A percentile compares a stretch with the other conserved stretches of the same genome.
These are phyloP conservation scores for Odontocolon sp. DNA, from an alignment of 2,888 invertebrate genomes.

Conservation along the genomic window DNA sequence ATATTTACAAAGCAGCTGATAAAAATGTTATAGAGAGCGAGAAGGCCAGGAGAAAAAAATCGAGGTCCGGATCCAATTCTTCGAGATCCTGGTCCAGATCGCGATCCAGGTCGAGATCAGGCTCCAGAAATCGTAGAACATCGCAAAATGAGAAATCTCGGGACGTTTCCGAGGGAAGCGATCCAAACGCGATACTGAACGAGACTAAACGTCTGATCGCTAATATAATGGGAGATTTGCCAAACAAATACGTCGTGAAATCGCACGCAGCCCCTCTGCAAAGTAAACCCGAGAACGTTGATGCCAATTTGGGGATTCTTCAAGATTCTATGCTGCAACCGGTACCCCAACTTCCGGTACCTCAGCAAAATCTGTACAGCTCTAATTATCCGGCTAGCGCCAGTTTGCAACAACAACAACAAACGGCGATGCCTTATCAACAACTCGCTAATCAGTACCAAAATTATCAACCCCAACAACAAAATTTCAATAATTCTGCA, in stretches of 20 bases:
- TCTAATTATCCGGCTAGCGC: slow-evolving; percentile 33
- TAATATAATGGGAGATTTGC: slow-evolving; percentile 84
- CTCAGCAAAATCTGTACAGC: slow-evolving; percentile 52
- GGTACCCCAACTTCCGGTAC: slow-evolving; percentile 45
- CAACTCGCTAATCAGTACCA: slow-evolving; percentile 54
- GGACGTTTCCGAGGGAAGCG: slow-evolving; percentile 70
- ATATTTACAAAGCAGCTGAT: slow-evolving; percentile 89
- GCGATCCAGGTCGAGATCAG: slow-evolving; percentile 70
- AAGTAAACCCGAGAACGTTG: slow-evolving; percentile 21
- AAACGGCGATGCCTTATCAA: slow-evolving; percentile 45
- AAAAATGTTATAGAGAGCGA: slow-evolving; percentile 87
- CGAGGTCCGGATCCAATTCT: slow-evolving; percentile 69
- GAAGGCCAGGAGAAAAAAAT: slow-evolving; percentile 83
- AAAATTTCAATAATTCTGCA: slow-evolving; percentile 21
- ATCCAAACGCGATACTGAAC: slow-evolving; percentile 81
- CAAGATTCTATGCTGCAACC: too few relatives aligned
- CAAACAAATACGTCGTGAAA: slow-evolving; percentile 78
- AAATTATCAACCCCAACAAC: slow-evolving; percentile 65
- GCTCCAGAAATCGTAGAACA: too few relatives aligned
- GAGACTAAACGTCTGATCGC: slow-evolving; percentile 85
- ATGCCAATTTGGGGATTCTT: slow-evolving; percentile 35
- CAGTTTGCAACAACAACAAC: slow-evolving; percentile 30
- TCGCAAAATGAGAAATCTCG: slow-evolving; percentile 52
- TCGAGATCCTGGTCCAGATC: slow-evolving; percentile 75
- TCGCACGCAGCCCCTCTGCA: slow-evolving; percentile 66